Evolutionary conservation across 2,888 invertebrate species (phyloP).

Genomic region (Torymus tubicola): DNA sequence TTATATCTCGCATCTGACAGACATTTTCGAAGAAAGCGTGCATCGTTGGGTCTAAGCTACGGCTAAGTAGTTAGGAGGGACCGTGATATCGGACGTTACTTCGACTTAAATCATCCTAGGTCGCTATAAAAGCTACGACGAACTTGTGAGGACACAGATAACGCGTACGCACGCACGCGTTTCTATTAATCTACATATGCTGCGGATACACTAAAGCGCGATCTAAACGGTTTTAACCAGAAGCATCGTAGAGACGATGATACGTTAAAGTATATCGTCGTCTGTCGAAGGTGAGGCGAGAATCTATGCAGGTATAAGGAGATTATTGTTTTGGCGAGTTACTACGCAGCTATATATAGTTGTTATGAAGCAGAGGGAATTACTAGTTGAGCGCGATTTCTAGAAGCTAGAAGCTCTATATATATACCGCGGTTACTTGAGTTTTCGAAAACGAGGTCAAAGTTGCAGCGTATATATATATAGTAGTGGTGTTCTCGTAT

Average conservation of each 20-base stretch:
- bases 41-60: constrained; percentile 75
- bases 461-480: not conserved
- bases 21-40: constrained; percentile 69
- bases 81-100: constrained; percentile 77
- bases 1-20: constrained; percentile 30
- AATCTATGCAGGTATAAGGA: too few relatives aligned
- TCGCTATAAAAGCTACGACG: constrained; percentile 67
- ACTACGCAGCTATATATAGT: too few relatives aligned
- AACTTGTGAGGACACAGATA: constrained; percentile 56
- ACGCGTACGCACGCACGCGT: not conserved
- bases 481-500: not conserved
- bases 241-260: too few relatives aligned
- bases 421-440: too few relatives aligned
- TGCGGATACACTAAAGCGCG: too few relatives aligned
- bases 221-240: too few relatives aligned
- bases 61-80: constrained; percentile 77
- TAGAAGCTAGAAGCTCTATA: not conserved
- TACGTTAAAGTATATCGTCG: too few relatives aligned
- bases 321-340: too few relatives aligned
- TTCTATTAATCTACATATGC: too few relatives aligned
- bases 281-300: too few relatives aligned
- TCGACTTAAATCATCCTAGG: constrained; percentile 74
- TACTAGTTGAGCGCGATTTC: too few relatives aligned
- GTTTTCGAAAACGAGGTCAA: not conserved
- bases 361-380: too few relatives aligned